A percentile compares a stretch with the other conserved stretches of the same genome.
phyloP scores from a whole-genome alignment of 2,113 vertebrate genomes.

The Pteropus alecto region DNA sequence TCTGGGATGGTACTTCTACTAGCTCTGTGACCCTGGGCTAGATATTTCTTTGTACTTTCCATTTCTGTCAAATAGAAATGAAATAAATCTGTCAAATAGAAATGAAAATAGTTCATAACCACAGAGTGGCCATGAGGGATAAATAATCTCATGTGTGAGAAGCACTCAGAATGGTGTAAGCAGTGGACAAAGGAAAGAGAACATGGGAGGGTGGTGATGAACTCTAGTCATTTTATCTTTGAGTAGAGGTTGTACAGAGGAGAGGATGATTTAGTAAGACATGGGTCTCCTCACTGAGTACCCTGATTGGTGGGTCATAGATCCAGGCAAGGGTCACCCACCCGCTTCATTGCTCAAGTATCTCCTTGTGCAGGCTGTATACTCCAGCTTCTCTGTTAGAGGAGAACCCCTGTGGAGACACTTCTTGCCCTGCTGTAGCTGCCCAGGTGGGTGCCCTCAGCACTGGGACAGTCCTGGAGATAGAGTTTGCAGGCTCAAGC shows the following conservation, averaged over 20 bases:
- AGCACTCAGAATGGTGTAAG: neutral
- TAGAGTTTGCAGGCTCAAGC: neutral
- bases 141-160: neutral
- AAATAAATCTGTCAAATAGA: neutral
- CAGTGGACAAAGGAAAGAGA: neutral
- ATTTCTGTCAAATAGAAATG: neutral
- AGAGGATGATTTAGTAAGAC: rapidly evolving
- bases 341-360: rapidly evolving
- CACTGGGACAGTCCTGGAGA: too few species aligned
- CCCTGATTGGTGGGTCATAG: neutral
- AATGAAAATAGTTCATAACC: neutral
- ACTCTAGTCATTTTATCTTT: neutral
- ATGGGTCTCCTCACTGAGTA: neutral
- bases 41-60: neutral
- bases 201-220: neutral
- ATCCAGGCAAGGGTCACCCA: neutral
- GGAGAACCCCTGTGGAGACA: neutral
- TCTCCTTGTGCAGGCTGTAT: too few species aligned
- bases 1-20: neutral
- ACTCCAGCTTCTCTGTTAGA: neutral
- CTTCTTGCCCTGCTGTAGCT: neutral
- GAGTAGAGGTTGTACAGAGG: rapidly evolving
- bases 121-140: neutral
- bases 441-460: neutral
- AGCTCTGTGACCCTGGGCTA: neutral